Percentiles rank a stretch among this genome's conserved stretches.
These are phyloP conservation scores for Nymphalis urticae DNA, from an alignment of 2,888 invertebrate genomes.

Conservation along the genomic window DNA sequence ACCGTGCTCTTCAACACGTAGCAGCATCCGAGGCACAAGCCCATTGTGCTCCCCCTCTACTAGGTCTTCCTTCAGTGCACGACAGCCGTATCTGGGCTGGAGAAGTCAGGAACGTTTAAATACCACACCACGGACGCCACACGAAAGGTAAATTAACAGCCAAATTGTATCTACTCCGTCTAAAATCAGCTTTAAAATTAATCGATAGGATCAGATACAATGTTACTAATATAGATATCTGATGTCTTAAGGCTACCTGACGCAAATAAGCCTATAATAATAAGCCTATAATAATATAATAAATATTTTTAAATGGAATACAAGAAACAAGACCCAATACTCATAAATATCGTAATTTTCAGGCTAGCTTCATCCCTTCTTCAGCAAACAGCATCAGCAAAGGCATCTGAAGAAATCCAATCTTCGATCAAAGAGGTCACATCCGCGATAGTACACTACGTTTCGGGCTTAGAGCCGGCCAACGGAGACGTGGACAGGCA, in stretches of 20 bases:
- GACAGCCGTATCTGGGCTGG: constrained; percentile 95
- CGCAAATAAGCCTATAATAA: no score
- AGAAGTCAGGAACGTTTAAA: constrained; percentile 91
- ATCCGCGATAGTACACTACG: constrained; percentile 95
- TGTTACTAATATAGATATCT: no score
- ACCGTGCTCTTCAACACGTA: constrained; percentile 87
- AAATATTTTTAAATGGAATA: no score
- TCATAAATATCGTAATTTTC: constrained; percentile 40
- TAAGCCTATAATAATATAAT: no score
- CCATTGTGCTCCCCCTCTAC: constrained; percentile 85
- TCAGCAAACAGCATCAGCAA: constrained; percentile 69
- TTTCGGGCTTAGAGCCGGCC: constrained; percentile 85
- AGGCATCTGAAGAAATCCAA: constrained; percentile 86
- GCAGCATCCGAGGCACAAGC: constrained; percentile 86
- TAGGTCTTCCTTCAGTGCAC: constrained; percentile 89
- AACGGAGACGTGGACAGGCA: constrained; percentile 81
- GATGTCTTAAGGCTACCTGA: no score
- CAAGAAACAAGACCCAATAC: no score
- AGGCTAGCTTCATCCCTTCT: constrained; percentile 86
- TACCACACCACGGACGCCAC: constrained; percentile 90
- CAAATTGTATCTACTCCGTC: no score
- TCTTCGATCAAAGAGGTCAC: constrained; percentile 95
- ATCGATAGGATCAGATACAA: no score
- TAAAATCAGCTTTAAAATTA: no score
- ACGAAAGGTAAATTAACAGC: constrained; percentile 83